phyloP scores from a whole-genome alignment of 1,140 invertebrate genomes.

The Habropoda laboriosa region DNA sequence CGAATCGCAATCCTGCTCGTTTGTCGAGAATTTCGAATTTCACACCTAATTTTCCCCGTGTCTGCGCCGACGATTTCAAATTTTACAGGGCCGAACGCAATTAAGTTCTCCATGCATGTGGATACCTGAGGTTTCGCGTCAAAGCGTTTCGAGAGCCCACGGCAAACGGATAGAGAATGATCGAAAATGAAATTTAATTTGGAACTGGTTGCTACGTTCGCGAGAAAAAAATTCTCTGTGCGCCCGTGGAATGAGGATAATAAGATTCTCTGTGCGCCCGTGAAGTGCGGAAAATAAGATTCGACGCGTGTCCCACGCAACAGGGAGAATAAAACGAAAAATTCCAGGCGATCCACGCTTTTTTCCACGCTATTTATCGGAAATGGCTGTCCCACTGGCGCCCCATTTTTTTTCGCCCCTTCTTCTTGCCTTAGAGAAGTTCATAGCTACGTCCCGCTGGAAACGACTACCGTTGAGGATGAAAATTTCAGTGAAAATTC shows the following conservation, averaged over 20 bases:
- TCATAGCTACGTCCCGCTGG: neutral
- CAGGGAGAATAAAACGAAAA: conserved; percentile 58
- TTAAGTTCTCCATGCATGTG: conserved; percentile 1
- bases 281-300: conserved; percentile 43
- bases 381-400: conserved; percentile 41
- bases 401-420: neutral
- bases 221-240: neutral
- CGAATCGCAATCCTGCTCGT: neutral
- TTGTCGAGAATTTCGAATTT: neutral
- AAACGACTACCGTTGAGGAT: neutral
- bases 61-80: neutral
- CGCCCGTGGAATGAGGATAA: too few species aligned
- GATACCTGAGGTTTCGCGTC: neutral
- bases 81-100: conserved; percentile 2
- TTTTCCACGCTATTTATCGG: conserved; percentile 58
- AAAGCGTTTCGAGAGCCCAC: neutral
- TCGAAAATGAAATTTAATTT: conserved; percentile 35
- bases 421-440: neutral
- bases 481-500: neutral
- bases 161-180: neutral
- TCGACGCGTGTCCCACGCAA: conserved; percentile 23
- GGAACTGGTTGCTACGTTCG: neutral
- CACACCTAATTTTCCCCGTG: conserved; percentile 11
- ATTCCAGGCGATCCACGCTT: conserved; percentile 44
- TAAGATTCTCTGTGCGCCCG: neutral